Base-by-base conservation (phyloP, 2,797 vertebrate species). In the Melanotaenia boesemani region DNA sequence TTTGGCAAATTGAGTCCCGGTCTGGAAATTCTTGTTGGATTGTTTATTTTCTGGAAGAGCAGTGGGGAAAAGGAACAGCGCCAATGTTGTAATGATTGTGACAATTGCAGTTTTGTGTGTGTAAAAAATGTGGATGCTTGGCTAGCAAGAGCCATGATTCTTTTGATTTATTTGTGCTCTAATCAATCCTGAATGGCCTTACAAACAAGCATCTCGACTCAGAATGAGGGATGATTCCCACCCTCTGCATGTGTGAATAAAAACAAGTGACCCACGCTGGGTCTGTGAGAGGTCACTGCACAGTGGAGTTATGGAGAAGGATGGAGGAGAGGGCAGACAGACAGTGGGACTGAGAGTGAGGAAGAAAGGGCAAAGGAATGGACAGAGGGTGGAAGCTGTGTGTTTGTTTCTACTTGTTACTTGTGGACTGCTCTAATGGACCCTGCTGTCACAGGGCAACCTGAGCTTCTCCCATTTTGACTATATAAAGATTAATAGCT, bases 11-110 rank as follows among this genome's bases (percentile, higher is more conserved):
- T 15, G 72, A 83, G 57, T 48, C 48, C 37, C 26, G 6, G 77
- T 74, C 62, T 91, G 80, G 84, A 87, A 91, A 91, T 88, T 91
- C 86, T 87, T 84, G 77, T 63, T 48, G 70, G 73, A 85, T 86
- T 93, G 88, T 92, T 90, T 89, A 80, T 86, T 60, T 83, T 86
- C 77, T 84, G 70, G 76, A 72, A 63, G 64, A 81, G 79, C 58
- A 70, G 66, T 36, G 32, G 71, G 54, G 67, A 81, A 86, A 70
- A 36, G 75, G 83, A 73, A 86, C 85, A 76, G 76, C 39, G 56
- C 70, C 79, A 75, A 85, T 88, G 84, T 80, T 87, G 74, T 88
- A 85, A 86, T 80, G 81, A 72, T 26, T 39, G 65, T 59, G 73
- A 91, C 89, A 91, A 91, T 85, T 70, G 82, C 11, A 52, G 77